Evolutionary conservation across 2,797 vertebrate genomes (phyloP).

Genomic region (Sciurus vulgaris): DNA sequence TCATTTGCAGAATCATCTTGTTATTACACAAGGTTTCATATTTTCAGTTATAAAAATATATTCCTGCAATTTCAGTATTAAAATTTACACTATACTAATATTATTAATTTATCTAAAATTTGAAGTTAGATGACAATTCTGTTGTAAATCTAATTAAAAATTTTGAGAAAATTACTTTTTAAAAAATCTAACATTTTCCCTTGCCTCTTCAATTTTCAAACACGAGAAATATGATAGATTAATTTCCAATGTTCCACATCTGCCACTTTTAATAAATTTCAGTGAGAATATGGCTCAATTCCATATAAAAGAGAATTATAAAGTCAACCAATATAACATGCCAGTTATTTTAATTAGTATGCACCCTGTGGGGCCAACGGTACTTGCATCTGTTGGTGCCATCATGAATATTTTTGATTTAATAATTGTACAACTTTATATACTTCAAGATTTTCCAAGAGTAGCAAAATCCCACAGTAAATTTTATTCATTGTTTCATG

Average conservation of each 20-base stretch:
- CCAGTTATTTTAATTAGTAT: slow-evolving; percentile 8
- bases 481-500: background rate
- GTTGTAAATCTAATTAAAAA: slow-evolving; percentile 37
- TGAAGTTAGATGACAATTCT: background rate
- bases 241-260: slow-evolving; percentile 3
- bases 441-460: background rate
- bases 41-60: background rate
- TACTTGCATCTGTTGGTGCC: background rate
- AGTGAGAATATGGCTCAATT: slow-evolving; percentile 29
- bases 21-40: background rate
- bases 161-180: slow-evolving; percentile 44
- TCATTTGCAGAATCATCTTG: background rate
- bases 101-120: background rate
- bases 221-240: background rate
- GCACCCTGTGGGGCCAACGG: background rate
- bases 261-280: slow-evolving; percentile 51
- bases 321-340: slow-evolving; percentile 50
- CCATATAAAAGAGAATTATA: slow-evolving; percentile 2
- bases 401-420: background rate
- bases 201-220: slow-evolving; percentile 51
- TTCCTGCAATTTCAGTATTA: slow-evolving; percentile 27
- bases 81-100: background rate
- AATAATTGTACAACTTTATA: slow-evolving; percentile 10
- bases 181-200: background rate
- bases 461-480: background rate